Evolutionary conservation across 2,888 invertebrate genomes (phyloP), one percentile per base, ranked within the genome.

Genomic region (Phorcus lineatus): DNA sequence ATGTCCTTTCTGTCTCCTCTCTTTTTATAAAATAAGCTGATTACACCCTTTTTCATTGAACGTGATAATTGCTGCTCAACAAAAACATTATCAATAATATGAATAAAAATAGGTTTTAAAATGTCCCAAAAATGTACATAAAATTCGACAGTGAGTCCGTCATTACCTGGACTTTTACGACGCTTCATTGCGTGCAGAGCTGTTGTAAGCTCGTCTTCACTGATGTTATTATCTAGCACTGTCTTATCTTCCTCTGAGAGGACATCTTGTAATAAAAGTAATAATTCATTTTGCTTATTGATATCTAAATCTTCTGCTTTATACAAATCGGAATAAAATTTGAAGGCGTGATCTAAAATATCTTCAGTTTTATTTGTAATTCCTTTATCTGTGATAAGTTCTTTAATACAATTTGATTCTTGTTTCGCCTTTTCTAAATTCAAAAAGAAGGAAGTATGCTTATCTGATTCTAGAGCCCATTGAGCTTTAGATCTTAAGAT

Each of bases 131-230:
- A 22, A 13, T 31, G 52, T 1, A 76, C 19, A 76, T 53, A 76
- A 3, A 52, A 76, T 2, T 22, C 54, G 17, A 55, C 76, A 0
- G 76, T 76, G n/a, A 76, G 54, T 4, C 76, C 76, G 17, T 76
- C 76, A 54, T 28, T 76, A 53, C 76, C 76, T 1, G 76, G 76
- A 13, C 53, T 53, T 31, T 76, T 76, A 28, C 28, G n/a, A 9
- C 76, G 52, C 31, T 52, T 53, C 76, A 54, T 76, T 28, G 53
- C 76, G 16, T 76, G 54, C 4, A 76, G 13, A 7, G 76, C 53
- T 54, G 22, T 28, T 6, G 22, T 54, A 7, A 76, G 22, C 17
- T 76, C 76, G 16, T 28, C 55, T 7, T 7, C n/a, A 19, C 17
- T n/a, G n/a, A n/a, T n/a, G n/a, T n/a, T n/a, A n/a, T n/a, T n/a